A percentile compares a stretch with the other conserved stretches of the same genome.
These are phyloP conservation scores for Chelonia mydas DNA, from an alignment of 2,797 vertebrate species.

Conservation along the genomic window DNA sequence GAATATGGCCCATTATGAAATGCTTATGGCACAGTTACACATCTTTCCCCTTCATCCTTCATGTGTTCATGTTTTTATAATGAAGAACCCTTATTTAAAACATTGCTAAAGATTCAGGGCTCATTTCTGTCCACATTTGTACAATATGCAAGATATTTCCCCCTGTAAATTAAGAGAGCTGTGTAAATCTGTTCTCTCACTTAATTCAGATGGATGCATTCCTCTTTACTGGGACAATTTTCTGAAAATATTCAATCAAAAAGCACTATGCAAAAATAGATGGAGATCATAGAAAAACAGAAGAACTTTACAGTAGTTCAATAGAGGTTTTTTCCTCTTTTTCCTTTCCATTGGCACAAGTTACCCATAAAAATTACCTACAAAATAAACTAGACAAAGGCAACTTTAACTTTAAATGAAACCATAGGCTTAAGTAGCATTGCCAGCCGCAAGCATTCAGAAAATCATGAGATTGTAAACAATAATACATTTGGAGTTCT, in stretches of 20 bases:
- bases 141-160: background rate
- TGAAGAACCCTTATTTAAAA: background rate
- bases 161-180: slow-evolving; percentile 13
- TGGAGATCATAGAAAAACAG: slow-evolving; percentile 58
- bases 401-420: slow-evolving; percentile 35
- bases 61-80: background rate
- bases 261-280: slow-evolving; percentile 59
- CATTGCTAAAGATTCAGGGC: background rate
- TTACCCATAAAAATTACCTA: slow-evolving; percentile 50
- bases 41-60: fast-evolving
- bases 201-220: slow-evolving; percentile 47
- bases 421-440: background rate
- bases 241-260: slow-evolving; percentile 53
- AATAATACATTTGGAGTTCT: background rate
- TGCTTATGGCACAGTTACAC: background rate
- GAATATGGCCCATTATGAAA: background rate
- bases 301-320: slow-evolving; percentile 54
- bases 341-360: slow-evolving; percentile 54
- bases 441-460: background rate
- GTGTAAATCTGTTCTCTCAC: slow-evolving; percentile 35
- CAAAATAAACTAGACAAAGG: slow-evolving; percentile 19
- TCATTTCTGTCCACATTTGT: background rate
- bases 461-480: slow-evolving; percentile 48
- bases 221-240: slow-evolving; percentile 49
- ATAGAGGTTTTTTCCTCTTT: slow-evolving; percentile 35